These are phyloP conservation scores for Camarhynchus parvulus DNA, from an alignment of 2,113 vertebrate genomes.

Conservation along the genomic window DNA sequence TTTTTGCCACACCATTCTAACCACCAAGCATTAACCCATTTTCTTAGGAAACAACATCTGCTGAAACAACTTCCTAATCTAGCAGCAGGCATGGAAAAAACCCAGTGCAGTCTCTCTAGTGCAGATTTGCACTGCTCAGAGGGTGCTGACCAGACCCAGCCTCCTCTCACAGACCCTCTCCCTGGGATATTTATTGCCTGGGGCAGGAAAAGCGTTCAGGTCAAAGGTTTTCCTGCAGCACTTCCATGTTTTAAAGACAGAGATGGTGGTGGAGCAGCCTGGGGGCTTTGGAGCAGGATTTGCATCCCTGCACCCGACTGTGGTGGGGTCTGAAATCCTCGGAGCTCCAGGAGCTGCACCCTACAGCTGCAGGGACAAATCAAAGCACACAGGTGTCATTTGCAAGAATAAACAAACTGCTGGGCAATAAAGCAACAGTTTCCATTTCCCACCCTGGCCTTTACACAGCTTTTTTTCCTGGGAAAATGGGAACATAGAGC, in stretches of 20 bases:
- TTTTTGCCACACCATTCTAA: conserved; percentile 39
- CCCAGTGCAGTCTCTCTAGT: not conserved
- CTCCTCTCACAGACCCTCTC: not conserved
- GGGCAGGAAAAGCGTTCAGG: not conserved
- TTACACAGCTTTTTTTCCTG: not conserved
- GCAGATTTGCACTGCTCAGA: not conserved
- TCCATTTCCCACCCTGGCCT: not conserved
- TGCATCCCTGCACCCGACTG: not conserved
- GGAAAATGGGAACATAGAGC: not conserved
- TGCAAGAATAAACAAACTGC: not conserved
- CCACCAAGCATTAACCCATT: conserved; percentile 51
- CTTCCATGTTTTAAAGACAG: not conserved
- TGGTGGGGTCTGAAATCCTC: not conserved
- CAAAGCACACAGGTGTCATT: not conserved
- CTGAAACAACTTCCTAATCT: conserved; percentile 51
- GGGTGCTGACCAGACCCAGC: not conserved
- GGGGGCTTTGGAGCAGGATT: not conserved
- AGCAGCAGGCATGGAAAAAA: not conserved
- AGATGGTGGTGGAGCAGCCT: not conserved
- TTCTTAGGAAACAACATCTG: conserved; percentile 55
- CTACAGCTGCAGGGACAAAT: not conserved
- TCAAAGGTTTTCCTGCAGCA: not conserved
- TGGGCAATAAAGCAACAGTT: not conserved
- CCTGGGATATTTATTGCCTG: not conserved
- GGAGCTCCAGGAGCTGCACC: not conserved